Evolutionary conservation across 2,888 invertebrate genomes (phyloP).

Genomic region (Xiphydria camelus): DNA sequence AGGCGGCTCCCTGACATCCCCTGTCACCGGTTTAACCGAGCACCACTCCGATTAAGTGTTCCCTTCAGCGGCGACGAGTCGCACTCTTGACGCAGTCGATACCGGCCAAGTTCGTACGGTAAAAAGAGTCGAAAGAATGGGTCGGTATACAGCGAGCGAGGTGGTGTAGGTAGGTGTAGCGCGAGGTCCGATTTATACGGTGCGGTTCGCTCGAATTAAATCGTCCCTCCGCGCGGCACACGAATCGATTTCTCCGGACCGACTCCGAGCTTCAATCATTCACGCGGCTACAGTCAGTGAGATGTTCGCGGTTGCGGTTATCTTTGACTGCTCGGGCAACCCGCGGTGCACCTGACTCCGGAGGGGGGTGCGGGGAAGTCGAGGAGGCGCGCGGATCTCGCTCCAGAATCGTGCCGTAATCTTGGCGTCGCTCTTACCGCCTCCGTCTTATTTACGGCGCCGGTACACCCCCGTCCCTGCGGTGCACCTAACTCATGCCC

Average conservation of each 20-base stretch:
- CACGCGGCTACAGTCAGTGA: neutral
- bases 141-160: too few species aligned
- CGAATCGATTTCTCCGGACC: too few species aligned
- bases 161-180: too few species aligned
- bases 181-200: too few species aligned
- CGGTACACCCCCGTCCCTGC: slow-evolving; percentile 27
- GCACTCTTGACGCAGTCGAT: slow-evolving; percentile 39
- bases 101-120: too few species aligned
- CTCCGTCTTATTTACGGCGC: slow-evolving; percentile 42
- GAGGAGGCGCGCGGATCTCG: too few species aligned
- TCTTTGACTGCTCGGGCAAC: neutral
- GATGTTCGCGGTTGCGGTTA: neutral
- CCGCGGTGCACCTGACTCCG: too few species aligned
- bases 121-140: too few species aligned
- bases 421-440: slow-evolving; percentile 27
- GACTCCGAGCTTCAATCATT: neutral
- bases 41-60: slow-evolving; percentile 52
- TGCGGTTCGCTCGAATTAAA: too few species aligned
- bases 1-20: slow-evolving; percentile 43
- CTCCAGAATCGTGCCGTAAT: too few species aligned
- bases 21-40: slow-evolving; percentile 53
- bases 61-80: slow-evolving; percentile 38
- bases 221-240: too few species aligned
- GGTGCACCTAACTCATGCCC: slow-evolving; percentile 43
- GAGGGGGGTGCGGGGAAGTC: too few species aligned